Percentiles rank a stretch among this genome's conserved stretches.
Conservation (phyloP, 2,113 vertebrate species). For the Tursiops truncatus region DNA sequence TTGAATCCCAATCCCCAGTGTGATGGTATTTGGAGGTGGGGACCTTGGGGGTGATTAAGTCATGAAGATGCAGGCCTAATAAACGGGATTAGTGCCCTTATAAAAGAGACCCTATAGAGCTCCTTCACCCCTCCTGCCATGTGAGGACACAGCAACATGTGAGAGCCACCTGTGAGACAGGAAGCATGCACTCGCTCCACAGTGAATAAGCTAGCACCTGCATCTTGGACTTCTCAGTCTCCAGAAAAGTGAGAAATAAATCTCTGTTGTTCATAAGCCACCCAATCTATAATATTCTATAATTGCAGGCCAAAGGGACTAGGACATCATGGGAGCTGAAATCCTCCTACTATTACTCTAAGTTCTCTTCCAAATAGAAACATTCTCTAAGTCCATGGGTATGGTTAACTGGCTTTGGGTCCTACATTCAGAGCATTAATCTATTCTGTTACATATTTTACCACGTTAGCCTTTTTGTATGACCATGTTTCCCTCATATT, state of each 20-base stretch:
- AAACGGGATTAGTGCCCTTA: not conserved
- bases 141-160: not conserved
- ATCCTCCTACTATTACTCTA: not conserved
- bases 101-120: no score
- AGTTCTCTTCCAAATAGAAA: not conserved
- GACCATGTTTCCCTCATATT: not conserved
- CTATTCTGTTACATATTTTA: no score
- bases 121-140: not conserved
- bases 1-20: not conserved
- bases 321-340: not conserved
- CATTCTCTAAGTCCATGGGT: not conserved
- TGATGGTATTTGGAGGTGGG: not conserved
- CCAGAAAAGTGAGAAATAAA: not conserved
- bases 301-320: not conserved
- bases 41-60: not conserved
- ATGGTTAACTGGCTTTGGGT: not conserved
- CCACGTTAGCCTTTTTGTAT: not conserved
- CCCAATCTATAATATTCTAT: not conserved
- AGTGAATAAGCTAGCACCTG: not conserved
- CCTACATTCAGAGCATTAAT: not conserved
- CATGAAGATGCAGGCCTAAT: no score
- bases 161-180: not conserved
- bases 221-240: not conserved
- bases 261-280: not conserved
- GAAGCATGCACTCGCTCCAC: not conserved